phyloP scores from a whole-genome alignment of 1,140 invertebrate species.

The Pemphigus obesinymphae region DNA sequence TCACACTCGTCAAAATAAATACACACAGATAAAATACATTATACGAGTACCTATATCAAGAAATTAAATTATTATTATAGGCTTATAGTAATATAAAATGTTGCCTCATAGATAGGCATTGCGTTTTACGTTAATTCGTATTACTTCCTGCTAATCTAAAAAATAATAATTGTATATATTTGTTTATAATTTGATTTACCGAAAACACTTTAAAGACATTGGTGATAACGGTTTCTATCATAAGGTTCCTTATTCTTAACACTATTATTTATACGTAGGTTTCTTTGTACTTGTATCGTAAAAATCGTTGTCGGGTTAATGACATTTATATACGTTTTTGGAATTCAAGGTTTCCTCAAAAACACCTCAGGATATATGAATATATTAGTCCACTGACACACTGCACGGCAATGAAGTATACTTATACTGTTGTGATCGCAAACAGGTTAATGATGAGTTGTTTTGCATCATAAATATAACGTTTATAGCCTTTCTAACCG shows the following conservation, averaged over 20 bases:
- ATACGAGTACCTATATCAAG: no score
- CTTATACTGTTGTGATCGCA: background rate
- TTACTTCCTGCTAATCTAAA: no score
- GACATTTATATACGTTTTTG: background rate
- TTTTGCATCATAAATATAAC: background rate
- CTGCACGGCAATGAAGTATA: background rate
- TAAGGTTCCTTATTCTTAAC: background rate
- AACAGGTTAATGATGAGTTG: slow-evolving; percentile 11
- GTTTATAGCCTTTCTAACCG: slow-evolving; percentile 12
- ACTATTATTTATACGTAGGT: background rate
- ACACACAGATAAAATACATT: no score
- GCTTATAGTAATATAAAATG: no score
- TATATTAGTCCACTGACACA: slow-evolving; percentile 11
- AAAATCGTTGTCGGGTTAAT: background rate
- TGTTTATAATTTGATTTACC: background rate
- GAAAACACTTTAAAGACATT: background rate
- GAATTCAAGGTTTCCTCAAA: background rate
- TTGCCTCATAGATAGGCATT: no score
- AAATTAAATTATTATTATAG: no score
- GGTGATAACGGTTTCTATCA: background rate
- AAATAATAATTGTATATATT: no score
- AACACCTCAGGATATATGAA: background rate
- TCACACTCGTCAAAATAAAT: no score
- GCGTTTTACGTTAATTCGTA: no score
- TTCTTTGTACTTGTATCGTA: background rate